These are phyloP conservation scores for Epicauta chinensis DNA, from an alignment of 1,140 invertebrate species.

Conservation along the genomic window DNA sequence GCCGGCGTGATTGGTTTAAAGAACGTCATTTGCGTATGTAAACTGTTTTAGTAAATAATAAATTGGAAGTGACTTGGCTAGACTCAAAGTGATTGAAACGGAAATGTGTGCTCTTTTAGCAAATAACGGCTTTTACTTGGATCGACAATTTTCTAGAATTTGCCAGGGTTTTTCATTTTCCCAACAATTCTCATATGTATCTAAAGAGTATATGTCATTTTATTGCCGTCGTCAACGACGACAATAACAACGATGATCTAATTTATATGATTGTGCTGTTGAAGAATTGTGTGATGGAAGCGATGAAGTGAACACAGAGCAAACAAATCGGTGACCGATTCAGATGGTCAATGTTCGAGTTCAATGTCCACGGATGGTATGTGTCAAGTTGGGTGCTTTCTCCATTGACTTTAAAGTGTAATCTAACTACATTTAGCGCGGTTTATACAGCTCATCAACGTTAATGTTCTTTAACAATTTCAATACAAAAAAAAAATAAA, in stretches of 20 bases:
- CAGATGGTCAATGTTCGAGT: conserved; percentile 10
- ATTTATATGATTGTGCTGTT: neutral
- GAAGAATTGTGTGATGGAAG: conserved; percentile 9
- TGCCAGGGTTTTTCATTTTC: conserved; percentile 8
- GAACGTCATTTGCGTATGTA: conserved; percentile 16
- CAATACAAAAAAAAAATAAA: too few relatives aligned
- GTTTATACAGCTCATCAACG: too few relatives aligned
- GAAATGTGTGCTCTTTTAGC: conserved; percentile 1
- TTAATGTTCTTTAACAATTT: too few relatives aligned
- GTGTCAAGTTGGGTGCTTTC: neutral
- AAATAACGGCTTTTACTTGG: too few relatives aligned
- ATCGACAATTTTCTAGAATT: conserved; percentile 1
- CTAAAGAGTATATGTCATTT: conserved; percentile 5
- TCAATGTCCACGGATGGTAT: conserved; percentile 14
- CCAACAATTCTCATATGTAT: too few relatives aligned
- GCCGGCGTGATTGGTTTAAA: conserved; percentile 16
- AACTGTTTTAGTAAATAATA: conserved; percentile 15
- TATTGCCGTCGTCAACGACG: too few relatives aligned
- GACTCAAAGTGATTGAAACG: neutral
- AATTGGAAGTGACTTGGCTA: conserved; percentile 8
- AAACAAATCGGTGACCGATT: conserved; percentile 16
- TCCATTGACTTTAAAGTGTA: too few relatives aligned
- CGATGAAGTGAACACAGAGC: conserved; percentile 9
- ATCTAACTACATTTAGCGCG: too few relatives aligned
- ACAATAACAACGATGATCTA: too few relatives aligned